phyloP scores from a whole-genome alignment of 2,797 vertebrate species.

The Takifugu rubripes region DNA sequence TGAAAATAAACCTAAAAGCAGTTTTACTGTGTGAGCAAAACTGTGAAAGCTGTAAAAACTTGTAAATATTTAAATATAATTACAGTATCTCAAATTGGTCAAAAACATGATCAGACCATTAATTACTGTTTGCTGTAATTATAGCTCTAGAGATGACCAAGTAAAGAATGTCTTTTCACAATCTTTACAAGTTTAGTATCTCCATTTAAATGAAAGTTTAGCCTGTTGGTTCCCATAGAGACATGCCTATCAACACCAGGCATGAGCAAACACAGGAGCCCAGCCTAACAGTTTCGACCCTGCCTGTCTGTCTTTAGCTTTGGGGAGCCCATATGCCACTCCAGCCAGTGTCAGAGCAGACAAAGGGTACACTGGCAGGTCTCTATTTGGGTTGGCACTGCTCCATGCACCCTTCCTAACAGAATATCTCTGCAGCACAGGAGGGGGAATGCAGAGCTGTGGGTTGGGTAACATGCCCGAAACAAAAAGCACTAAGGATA shows the following conservation, averaged over 20 bases:
- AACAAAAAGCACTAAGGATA: conserved; percentile 67
- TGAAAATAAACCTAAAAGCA: conserved; percentile 23
- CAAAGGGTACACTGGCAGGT: conserved; percentile 76
- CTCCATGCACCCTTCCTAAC: conserved; percentile 56
- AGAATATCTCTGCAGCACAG: conserved; percentile 56
- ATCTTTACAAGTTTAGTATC: conserved; percentile 74
- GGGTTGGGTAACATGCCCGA: conserved; percentile 63
- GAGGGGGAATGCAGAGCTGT: conserved; percentile 44
- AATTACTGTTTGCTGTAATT: too few species aligned
- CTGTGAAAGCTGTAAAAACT: conserved; percentile 11
- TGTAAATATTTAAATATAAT: conserved; percentile 2
- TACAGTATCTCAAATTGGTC: too few species aligned
- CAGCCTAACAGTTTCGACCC: conserved; percentile 73
- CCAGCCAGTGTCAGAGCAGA: conserved; percentile 72
- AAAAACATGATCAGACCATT: too few species aligned
- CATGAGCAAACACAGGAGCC: conserved; percentile 78
- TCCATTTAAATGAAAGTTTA: conserved; percentile 57
- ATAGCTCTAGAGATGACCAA: conserved; percentile 12
- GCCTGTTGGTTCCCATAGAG: conserved; percentile 78
- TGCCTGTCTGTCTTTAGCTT: conserved; percentile 50
- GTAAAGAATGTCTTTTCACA: conserved; percentile 45
- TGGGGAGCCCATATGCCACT: conserved; percentile 63
- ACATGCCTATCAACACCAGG: conserved; percentile 77
- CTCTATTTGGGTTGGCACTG: conserved; percentile 80
- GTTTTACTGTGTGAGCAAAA: conserved; percentile 9